Base-by-base conservation (phyloP, 2,888 invertebrate genomes). In the Branchipolynoe longqiensis region DNA sequence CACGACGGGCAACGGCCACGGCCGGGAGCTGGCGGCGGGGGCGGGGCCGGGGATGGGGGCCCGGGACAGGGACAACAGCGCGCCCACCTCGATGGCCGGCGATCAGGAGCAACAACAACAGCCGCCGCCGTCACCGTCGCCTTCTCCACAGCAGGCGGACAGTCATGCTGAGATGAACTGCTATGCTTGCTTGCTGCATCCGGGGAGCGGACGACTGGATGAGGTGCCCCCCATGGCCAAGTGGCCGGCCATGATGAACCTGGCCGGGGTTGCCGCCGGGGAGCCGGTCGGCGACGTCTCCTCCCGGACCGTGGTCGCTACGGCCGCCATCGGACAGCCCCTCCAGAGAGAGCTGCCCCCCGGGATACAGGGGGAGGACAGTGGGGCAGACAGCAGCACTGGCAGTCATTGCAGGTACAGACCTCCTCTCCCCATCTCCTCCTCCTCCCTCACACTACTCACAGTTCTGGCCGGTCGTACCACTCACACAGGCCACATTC, bases 221-320 rank as follows among this genome's bases (percentile, higher is more conserved):
- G 69, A 36, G 1, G 38, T 33, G 69, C 38, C 33, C 22, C 36
- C 69, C 69, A 69, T 69, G 18, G 69, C 38, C 36, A 69, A 69
- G 38, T 69, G 69, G 69, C 69, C 69, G 38, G 69, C 69, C 18
- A 69, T 69, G 69, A 69, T 69, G 69, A 38, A 69, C n/a, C 38
- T 69, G n/a, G 69, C 69, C 25, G 69, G 69, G 36, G 69, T 38
- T 18, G 69, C 69, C 36, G 38, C 33, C 69, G 69, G 36, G 18
- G 69, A 69, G 12, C 0, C 31, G 62, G 31, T 28, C 48, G 48
- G n/a, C n/a, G n/a, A n/a, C n/a, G n/a, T n/a, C n/a, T n/a, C n/a
- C n/a, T n/a, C n/a, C n/a, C n/a, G n/a, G n/a, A n/a, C 62, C 62
- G 31, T 25, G 31, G 62, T 14, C 18, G 28, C 62, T 62, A 31